Base-by-base conservation (phyloP, 2,888 invertebrate genomes). In the Hypolimnas misippus region DNA sequence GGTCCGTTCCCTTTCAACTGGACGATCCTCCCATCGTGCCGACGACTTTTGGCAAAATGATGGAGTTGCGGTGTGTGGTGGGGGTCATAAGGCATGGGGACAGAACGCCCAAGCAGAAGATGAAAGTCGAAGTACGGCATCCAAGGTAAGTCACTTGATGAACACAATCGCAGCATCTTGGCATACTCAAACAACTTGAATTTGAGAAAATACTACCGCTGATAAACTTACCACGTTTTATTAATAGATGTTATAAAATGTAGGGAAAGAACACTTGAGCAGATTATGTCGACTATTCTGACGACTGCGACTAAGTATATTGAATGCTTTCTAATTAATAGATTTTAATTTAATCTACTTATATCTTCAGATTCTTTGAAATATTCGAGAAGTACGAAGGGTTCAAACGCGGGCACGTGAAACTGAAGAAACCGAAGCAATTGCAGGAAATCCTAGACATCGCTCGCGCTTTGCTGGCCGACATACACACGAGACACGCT, bases 21-120 rank as follows among this genome's bases (percentile, higher is more conserved):
- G 99, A 99, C 83, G 99, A 99, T 92, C 99, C 99, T 0, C 99
- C 99, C 0, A 98, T 99, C 69, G 99, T 99, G 53, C 99, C 99
- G 0, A 99, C 99, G 0, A 99, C 99, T 0, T 98, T 98, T 81
- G 99, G 99, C 14, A 99, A 99, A 93, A 98, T 99, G 98, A 95
- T 96, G 95, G 95, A 96, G 74, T 81, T 96, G 66, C 93, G 99
- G 31, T 99, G 99, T 84, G 99, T 99, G 2, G 98, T 99, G 42
- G 99, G 97, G 21, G 97, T 99, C 5, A 99, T 99, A 66, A 92
- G 99, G 63, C 99, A 99, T 80, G 99, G 99, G 0, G 99, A 99
- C 86, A 93, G 99, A 70, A 99, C 99, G 12, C 99, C 99, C 0
- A 99, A 99, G 84, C 99, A 99, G 92, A 99, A 99, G 92, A 99